These are phyloP conservation scores for Drosophila algonquin DNA, from an alignment of 2,888 invertebrate species.

Conservation along the genomic window DNA sequence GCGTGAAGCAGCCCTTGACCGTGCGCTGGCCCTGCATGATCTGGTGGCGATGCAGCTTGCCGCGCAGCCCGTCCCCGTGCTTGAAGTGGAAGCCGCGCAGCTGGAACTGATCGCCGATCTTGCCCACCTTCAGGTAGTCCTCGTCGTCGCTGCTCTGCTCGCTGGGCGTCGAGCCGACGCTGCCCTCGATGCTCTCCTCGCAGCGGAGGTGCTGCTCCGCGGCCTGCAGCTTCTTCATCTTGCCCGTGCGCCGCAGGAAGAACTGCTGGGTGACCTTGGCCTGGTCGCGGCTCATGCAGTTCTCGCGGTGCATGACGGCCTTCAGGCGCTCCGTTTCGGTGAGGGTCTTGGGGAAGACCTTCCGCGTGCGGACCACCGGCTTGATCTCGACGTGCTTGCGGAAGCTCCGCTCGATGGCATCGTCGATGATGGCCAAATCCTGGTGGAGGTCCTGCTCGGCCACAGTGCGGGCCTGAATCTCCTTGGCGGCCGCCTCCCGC, in stretches of 20 bases:
- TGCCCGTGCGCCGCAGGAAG: constrained; percentile 64
- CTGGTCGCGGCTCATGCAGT: constrained; percentile 70
- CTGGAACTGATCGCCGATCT: constrained; percentile 70
- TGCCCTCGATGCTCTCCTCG: constrained; percentile 58
- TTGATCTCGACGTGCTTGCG: constrained; percentile 63
- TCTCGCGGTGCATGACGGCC: constrained; percentile 68
- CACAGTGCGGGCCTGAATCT: constrained; percentile 52
- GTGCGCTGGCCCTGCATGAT: constrained; percentile 65
- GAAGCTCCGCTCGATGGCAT: constrained; percentile 67
- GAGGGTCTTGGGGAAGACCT: constrained; percentile 80
- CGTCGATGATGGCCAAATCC: constrained; percentile 66
- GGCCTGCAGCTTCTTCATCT: constrained; percentile 64
- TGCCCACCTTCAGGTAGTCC: constrained; percentile 79
- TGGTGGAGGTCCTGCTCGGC: constrained; percentile 63
- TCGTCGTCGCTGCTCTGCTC: constrained; percentile 82
- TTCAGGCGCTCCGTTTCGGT: constrained; percentile 73
- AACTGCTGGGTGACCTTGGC: constrained; percentile 73
- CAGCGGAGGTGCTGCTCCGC: constrained; percentile 68
- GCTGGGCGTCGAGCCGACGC: constrained; percentile 53
- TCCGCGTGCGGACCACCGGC: constrained; percentile 53
- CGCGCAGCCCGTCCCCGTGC: constrained; percentile 76
- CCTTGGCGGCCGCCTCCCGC: constrained; percentile 42
- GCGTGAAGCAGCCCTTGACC: constrained; percentile 77
- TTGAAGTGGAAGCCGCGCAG: constrained; percentile 82
- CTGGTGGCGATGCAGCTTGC: constrained; percentile 74